Evolutionary conservation across 2,113 vertebrate species (phyloP).

Genomic region (Ellobius talpinus): DNA sequence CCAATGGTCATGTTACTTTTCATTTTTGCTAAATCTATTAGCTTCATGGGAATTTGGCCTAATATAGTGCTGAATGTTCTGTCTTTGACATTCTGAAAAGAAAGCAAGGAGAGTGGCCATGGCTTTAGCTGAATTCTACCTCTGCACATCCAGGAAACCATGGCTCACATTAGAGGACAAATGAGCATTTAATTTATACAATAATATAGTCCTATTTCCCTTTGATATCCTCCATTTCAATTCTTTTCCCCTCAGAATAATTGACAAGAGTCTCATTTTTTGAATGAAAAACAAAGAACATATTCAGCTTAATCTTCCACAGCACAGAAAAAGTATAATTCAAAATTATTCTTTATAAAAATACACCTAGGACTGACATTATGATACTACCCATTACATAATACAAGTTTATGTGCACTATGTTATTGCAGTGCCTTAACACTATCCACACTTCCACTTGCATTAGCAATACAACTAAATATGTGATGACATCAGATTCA

Average conservation of each 20-base stretch:
- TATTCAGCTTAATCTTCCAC: neutral
- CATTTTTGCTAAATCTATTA: slow-evolving; percentile 75
- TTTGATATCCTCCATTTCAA: slow-evolving; percentile 53
- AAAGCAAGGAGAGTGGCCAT: slow-evolving; percentile 54
- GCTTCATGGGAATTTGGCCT: slow-evolving; percentile 53
- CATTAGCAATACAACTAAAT: slow-evolving; percentile 43
- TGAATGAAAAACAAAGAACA: slow-evolving; percentile 65
- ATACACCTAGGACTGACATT: slow-evolving; percentile 35
- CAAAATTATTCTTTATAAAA: slow-evolving; percentile 64
- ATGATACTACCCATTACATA: slow-evolving; percentile 20
- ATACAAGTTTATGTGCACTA: slow-evolving; percentile 19
- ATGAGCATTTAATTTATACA: slow-evolving; percentile 73
- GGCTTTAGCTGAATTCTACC: slow-evolving; percentile 57
- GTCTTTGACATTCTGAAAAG: slow-evolving; percentile 20
- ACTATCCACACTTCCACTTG: slow-evolving; percentile 47
- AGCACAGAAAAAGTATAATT: slow-evolving; percentile 18
- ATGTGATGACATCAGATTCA: neutral
- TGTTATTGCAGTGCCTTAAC: slow-evolving; percentile 47
- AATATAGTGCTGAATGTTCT: slow-evolving; percentile 18
- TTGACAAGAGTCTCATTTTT: slow-evolving; percentile 63
- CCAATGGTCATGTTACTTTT: slow-evolving; percentile 60
- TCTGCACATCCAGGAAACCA: slow-evolving; percentile 42
- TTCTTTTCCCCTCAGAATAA: slow-evolving; percentile 45
- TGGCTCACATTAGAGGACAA: slow-evolving; percentile 55
- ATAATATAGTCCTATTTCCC: slow-evolving; percentile 46